Evolutionary conservation across 2,888 invertebrate species (phyloP), one percentile per base, ranked within the genome.

Genomic region (Phanerotoma sp.): DNA sequence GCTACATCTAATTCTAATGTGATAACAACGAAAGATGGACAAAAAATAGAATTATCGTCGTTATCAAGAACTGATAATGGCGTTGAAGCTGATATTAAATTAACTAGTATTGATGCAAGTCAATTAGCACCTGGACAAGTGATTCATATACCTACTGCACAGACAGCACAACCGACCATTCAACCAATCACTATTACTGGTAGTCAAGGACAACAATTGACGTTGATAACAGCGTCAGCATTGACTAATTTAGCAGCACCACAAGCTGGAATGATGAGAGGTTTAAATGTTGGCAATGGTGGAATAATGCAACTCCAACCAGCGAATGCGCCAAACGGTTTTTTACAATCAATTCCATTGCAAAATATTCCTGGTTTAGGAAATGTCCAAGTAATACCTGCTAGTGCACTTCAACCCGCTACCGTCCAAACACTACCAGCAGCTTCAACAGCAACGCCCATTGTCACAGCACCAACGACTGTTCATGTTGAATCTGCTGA

Each of bases 401-500:
- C 86, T 4, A 80, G 84, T 63, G 84, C 85, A 0, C 71, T 86
- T 59, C 77, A 74, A 33, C 74, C 76, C 0, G 61, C 73, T 0
- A 64, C 78, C 59, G 79, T 71, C 37, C 74, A 83, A 77, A 67
- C 81, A 5, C 59, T 76, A 18, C 70, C 76, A 1, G 62, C 72
- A 0, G 66, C 66, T 0, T 61, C 62, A 22, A 53, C 67, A 5
- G 73, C 68, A 10, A 70, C 70, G 18, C 70, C 58, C 64, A 79
- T 68, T 66, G 75, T 66, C 40, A 63, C 74, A 20, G 66, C 78
- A 9, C 71, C 78, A 7, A 25, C 25, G 2, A 78, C 79, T 0
- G 79, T 92, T 59, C 91, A 91, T 68, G 88, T 91, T 69, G 92
- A 93, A 68, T 88, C 91, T 0, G 86, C 83, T 64, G 92, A 93